Percentiles rank a stretch among this genome's conserved stretches.
Conservation (phyloP, 2,113 vertebrate genomes). For the Glareola pratincola region DNA sequence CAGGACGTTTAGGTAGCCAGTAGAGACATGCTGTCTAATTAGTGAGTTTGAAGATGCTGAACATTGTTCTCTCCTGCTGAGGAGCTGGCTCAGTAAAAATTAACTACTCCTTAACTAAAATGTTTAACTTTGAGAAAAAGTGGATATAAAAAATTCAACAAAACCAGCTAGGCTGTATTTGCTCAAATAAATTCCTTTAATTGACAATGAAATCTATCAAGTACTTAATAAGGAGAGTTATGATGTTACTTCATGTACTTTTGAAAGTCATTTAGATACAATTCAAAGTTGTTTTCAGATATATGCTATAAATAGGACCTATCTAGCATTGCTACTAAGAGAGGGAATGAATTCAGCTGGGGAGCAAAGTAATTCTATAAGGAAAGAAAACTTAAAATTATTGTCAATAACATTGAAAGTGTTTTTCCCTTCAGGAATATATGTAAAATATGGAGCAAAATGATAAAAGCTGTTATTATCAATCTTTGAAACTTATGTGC, state of each 20-base stretch:
- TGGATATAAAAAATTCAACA: neutral
- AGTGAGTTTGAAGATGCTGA: neutral
- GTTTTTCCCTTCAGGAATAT: neutral
- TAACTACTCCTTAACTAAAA: no score
- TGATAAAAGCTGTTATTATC: neutral
- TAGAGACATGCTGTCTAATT: neutral
- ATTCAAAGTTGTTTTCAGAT: neutral
- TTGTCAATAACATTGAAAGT: neutral
- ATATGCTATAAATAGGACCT: neutral
- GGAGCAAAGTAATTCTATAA: neutral
- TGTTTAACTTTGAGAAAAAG: neutral
- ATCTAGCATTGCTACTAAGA: neutral
- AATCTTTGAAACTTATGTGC: neutral
- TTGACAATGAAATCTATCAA: neutral
- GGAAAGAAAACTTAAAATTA: neutral
- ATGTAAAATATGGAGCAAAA: neutral
- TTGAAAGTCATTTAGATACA: neutral
- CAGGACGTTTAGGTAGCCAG: neutral
- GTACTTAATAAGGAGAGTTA: neutral
- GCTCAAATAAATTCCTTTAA: neutral
- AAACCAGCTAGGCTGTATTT: neutral
- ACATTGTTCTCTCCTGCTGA: neutral
- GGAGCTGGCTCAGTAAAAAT: neutral
- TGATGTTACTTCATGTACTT: neutral
- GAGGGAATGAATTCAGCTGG: neutral